Conservation (phyloP, 1,140 invertebrate genomes). For the Calephelis nemesis region DNA sequence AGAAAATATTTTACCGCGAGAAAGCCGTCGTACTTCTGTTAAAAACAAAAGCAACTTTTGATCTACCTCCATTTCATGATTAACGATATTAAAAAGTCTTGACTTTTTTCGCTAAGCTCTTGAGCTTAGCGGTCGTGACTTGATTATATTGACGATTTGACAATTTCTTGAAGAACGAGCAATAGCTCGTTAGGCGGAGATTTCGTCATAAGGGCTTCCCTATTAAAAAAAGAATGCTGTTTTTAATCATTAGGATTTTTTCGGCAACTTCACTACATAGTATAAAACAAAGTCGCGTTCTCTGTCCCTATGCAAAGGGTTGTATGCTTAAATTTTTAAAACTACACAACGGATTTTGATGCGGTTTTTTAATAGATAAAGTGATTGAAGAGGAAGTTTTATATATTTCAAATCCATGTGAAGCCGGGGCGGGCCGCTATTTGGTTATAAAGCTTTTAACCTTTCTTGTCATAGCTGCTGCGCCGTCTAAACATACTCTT, state of each 20-base stretch:
- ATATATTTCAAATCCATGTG: too few species aligned
- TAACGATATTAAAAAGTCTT: constrained; percentile 20
- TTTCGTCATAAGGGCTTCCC: constrained; percentile 22
- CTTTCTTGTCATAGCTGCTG: too few species aligned
- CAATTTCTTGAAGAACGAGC: background rate
- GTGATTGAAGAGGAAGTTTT: too few species aligned
- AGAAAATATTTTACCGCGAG: constrained; percentile 1
- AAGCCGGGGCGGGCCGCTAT: too few species aligned
- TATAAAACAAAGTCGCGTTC: too few species aligned
- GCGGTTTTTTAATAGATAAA: too few species aligned
- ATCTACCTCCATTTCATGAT: constrained; percentile 14
- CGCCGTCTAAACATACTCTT: too few species aligned
- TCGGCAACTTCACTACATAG: background rate
- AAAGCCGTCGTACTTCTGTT: constrained; percentile 15
- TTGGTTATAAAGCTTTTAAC: too few species aligned
- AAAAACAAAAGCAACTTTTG: constrained; percentile 1
- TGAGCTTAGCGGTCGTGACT: constrained; percentile 4
- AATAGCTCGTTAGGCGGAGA: constrained; percentile 15
- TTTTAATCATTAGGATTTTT: constrained; percentile 10
- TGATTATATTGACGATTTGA: constrained; percentile 18
- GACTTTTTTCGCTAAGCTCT: too few species aligned
- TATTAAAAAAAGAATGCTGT: constrained; percentile 21
- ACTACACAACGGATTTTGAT: too few species aligned
- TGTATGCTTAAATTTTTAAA: too few species aligned
- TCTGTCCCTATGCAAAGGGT: too few species aligned